Evolutionary conservation across 2,113 vertebrate species (phyloP), one percentile per base, ranked within the genome.

Genomic region (Campylomormyrus numenius): DNA sequence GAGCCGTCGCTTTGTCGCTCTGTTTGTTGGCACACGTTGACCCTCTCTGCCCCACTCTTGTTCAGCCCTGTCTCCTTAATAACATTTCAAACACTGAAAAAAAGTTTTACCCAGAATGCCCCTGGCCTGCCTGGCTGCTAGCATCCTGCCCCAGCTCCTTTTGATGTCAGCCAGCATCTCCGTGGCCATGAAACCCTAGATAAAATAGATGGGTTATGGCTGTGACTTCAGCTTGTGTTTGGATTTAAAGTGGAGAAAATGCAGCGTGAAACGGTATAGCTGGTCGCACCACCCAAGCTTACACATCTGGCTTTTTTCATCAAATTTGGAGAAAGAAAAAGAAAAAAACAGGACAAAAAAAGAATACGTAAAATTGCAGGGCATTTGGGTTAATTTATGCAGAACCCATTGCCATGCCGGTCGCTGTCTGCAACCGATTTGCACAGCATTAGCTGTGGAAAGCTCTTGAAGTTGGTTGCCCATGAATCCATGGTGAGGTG

Each of bases 351-450:
- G 35, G 8, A 80, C 74, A 80, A 56, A 80, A 77, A 89, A 80
- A 21, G 42, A 46, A 90, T 66, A 85, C 13, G 48, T 87, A 91
- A 91, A 94, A 92, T 93, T 91, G 87, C 89, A 91, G 91, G 89
- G 93, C 89, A 90, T 93, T 91, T 91, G 89, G 87, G 21, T 90
- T 56, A 91, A 93, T 94, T 90, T 91, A 70, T 91, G 80, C 89
- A 92, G 89, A 94, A 93, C 92, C 91, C 86, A 90, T 89, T 89
- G 91, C 92, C 88, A 89, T 58, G 88, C 87, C 58, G 91, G 52
- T 91, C 92, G 92, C 91, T 92, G 92, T 90, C 92, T 94, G 93
- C 93, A 90, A 92, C 93, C 91, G 90, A 93, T 94, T 92, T 94
- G 85, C 83, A 90, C 80, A 90, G 91, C 88, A 91, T 92, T 91